Base-by-base conservation (phyloP, 2,797 vertebrate genomes). In the Antennarius maculatus region DNA sequence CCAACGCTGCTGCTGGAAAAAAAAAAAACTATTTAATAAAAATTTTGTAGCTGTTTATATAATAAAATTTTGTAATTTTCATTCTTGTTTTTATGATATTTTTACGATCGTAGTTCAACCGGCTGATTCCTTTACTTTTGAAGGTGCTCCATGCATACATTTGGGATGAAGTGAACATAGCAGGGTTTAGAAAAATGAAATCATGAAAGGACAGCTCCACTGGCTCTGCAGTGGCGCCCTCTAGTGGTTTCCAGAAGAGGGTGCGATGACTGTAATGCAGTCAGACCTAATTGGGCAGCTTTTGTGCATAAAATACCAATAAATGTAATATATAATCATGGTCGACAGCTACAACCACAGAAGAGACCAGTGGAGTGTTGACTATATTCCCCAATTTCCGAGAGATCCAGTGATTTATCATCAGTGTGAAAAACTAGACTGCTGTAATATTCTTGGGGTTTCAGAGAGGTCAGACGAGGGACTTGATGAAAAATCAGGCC, bases 31-130 rank as follows among this genome's bases (percentile, higher is more conserved):
- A 51, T 88, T 89, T 80, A 74, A 76, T 79, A 74, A 66, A 34
- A 65, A 57, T 88, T 91, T 91, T 91, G 81, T 89, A 89, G 83
- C 76, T 74, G 80, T 92, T 92, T 91, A 77, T 88, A 91, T 73
- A 91, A 89, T 91, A 91, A 91, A 91, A 87, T 91, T 89, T 90
- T 83, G 76, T 88, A 85, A 89, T 87, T 88, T 88, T 84, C 45
- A 76, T 12, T 56, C 58, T 16, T 50, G 29, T 47, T 73, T 64
- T 54, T 16, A 11, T 15, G n/a, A 71, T 54, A 37, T 77, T 67
- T 52, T 23, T 23, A 23, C 23, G 23, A 23, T 23, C 23, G 23
- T 23, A 23, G 23, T 23, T 23, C 23, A 23, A 23, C 23, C 23
- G 23, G 23, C 54, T 17, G n/a, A 53, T 34, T 59, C 11, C 31